phyloP scores from a whole-genome alignment of 2,888 invertebrate genomes.

The Cryptus viduatorius region DNA sequence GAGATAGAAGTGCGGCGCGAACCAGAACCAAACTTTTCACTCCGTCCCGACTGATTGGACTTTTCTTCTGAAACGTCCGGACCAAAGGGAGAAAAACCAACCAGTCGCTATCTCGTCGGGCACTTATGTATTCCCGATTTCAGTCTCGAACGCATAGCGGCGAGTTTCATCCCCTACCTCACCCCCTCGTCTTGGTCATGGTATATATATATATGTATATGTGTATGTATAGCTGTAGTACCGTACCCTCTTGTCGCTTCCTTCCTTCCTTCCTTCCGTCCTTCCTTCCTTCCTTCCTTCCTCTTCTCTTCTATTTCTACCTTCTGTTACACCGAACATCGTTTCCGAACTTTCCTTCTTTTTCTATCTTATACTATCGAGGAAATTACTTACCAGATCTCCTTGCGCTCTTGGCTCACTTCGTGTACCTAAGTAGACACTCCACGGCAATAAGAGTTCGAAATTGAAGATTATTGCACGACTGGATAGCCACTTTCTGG shows the following conservation, averaged over 20 bases:
- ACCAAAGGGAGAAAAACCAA: conserved; percentile 33
- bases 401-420: conserved; percentile 4
- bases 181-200: not conserved
- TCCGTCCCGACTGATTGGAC: conserved; percentile 66
- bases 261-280: conserved; percentile 24
- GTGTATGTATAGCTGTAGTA: not conserved
- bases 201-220: conserved; percentile 17
- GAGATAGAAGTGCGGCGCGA: conserved; percentile 37
- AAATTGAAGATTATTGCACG: conserved; percentile 34
- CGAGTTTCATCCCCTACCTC: conserved; percentile 34
- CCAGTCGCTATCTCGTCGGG: conserved; percentile 40
- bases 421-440: conserved; percentile 29
- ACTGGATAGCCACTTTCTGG: conserved; percentile 11
- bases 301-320: conserved; percentile 6
- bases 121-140: conserved; percentile 57
- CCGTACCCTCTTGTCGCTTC: conserved; percentile 30
- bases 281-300: conserved; percentile 10
- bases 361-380: conserved; percentile 27
- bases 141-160: conserved; percentile 18
- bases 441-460: conserved; percentile 18
- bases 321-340: conserved; percentile 43
- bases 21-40: conserved; percentile 66
- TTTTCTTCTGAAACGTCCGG: conserved; percentile 59
- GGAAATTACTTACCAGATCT: conserved; percentile 49
- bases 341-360: conserved; percentile 17